A percentile compares a stretch with the other conserved stretches of the same genome.
Conservation (phyloP, 2,888 invertebrate genomes). For the Tiliacea citrago region DNA sequence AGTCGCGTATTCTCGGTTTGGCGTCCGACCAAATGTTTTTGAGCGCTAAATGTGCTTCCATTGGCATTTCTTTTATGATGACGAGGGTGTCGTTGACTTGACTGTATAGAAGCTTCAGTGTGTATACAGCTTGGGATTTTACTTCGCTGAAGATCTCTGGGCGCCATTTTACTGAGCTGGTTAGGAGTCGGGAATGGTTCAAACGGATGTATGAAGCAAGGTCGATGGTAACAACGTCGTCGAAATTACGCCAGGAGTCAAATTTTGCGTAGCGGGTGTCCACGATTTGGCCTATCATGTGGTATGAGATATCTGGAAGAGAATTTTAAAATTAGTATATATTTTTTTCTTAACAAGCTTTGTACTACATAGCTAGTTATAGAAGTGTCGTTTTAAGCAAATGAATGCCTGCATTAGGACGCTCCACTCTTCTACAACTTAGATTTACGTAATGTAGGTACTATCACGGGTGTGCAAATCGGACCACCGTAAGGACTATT, state of each 20-base stretch:
- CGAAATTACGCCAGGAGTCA: constrained; percentile 95
- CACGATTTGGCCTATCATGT: constrained; percentile 94
- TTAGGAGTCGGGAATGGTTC: constrained; percentile 95
- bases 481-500: no score
- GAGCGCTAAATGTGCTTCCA: constrained; percentile 93
- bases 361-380: no score
- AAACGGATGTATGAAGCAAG: constrained; percentile 94
- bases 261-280: constrained; percentile 94
- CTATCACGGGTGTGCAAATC: no score
- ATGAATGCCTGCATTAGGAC: no score
- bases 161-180: constrained; percentile 95
- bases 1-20: constrained; percentile 92
- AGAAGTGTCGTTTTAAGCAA: no score
- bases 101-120: constrained; percentile 82
- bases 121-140: constrained; percentile 78
- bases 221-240: constrained; percentile 94
- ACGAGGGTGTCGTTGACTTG: constrained; percentile 86
- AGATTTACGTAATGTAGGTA: no score
- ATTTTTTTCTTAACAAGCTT: no score
- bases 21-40: constrained; percentile 94
- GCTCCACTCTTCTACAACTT: no score
- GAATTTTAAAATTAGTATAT: no score
- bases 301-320: constrained; percentile 85
- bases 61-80: constrained; percentile 89
- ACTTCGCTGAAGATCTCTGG: constrained; percentile 92